Evolutionary conservation across 2,888 invertebrate species (phyloP), one percentile per base, ranked within the genome.

Genomic region (Ditula angustiorana): DNA sequence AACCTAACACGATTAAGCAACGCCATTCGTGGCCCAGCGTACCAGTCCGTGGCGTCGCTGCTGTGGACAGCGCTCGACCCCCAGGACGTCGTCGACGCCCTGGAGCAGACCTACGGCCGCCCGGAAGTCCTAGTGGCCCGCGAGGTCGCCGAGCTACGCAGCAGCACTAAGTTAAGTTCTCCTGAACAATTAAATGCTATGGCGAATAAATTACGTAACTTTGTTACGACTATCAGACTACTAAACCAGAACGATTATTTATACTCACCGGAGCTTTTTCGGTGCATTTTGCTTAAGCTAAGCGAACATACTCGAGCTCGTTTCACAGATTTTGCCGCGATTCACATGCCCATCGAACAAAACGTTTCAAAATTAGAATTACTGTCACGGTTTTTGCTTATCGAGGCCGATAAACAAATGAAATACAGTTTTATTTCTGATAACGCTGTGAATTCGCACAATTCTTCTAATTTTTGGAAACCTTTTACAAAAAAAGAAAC

Each of bases 21-120:
- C 5, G 52, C 52, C 1, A 19, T 52, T 4, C 52, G 52, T 4
- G 52, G 52, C 4, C 52, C 21, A 11, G 52, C 52, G 23, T 52
- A 35, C 30, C 35, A 56, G 26, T 41, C 55, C 37, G 55, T 56
- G 26, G 55, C 24, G 13, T 56, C 41, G 3, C 41, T 41, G n/a
- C 21, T 55, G 26, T 41, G 41, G 23, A 46, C 55, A 16, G 49
- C 26, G 28, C 26, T 26, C 10, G 26, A 26, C 26, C 26, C 5
- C 26, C 26, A 5, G 26, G 26, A 26, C 5, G 26, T 26, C 26
- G 5, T 26, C 26, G 26, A 5, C 26, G 26, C 26, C 26, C 26
- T 26, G 26, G 26, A 26, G 26, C 26, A 26, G 26, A 26, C 26
- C n/a, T n/a, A n/a, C n/a, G n/a, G 26, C 26, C 26, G 3, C 5